Base-by-base conservation (phyloP, 1,140 invertebrate species). In the Meloidogyne exigua region DNA sequence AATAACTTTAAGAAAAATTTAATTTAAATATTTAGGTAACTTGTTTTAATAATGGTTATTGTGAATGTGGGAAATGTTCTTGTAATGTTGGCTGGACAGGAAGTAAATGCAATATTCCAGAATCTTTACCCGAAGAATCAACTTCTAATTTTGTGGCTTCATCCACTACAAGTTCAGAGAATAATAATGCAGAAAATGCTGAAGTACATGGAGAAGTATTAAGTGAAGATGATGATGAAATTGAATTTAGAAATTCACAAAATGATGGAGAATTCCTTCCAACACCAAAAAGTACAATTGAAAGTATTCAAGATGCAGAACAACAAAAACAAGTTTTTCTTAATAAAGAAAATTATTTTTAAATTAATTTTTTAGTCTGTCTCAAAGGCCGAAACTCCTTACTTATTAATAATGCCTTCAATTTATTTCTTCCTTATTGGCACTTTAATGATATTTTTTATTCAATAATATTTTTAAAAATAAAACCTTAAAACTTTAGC, bases 11-110 rank as follows among this genome's bases (percentile, higher is more conserved):
- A 36, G 12, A n/a, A 11, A 26, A 76, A 28, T 9, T 13, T 11
- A 28, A 12, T 72, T 76, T 42, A 62, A 39, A 26, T 64, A 72
- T 85, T 39, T 39, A 83, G 82, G 28, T 85, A 15, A 72, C 82
- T 13, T 85, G 85, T 77, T 75, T 71, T 39, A 77, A 77, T 26
- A 79, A 86, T 69, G 84, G 84, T 21, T 69, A 74, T 25, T 85
- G 84, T 76, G 79, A 86, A 63, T 85, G 84, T 68, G 82, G 84
- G 18, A 84, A 79, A 63, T 85, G 84, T 73, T 65, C 84, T n/a
- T 85, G 84, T 65, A 79, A 87, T 63, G 80, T 70, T n/a, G 82
- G 83, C 7, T 87, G 80, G 73, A 87, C 83, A n/a, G 84, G 84
- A 18, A 77, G 63, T 36, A 85, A 70, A 36, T 85, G 84, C 67